A percentile compares a stretch with the other conserved stretches of the same genome.
These are phyloP conservation scores for Drosophila persimilis DNA, from an alignment of 1,140 invertebrate genomes.

Conservation along the genomic window DNA sequence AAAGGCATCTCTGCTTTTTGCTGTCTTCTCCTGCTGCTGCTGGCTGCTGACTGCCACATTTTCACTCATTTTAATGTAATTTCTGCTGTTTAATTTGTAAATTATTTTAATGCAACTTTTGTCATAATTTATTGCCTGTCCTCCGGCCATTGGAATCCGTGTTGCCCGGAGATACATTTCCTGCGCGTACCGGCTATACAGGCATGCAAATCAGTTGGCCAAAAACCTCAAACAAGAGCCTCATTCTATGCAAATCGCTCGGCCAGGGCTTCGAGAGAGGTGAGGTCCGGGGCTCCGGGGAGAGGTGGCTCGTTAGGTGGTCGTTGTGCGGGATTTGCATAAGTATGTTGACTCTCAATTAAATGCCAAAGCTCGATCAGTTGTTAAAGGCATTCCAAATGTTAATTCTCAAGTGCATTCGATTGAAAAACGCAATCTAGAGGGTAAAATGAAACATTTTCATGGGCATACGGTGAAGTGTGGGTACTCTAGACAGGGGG, in stretches of 20 bases:
- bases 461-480: neutral
- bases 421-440: constrained; percentile 20
- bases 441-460: constrained; percentile 8
- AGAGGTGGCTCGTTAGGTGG: constrained; percentile 57
- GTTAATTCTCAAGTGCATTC: constrained; percentile 80
- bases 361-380: constrained; percentile 68
- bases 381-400: constrained; percentile 78
- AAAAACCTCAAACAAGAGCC: constrained; percentile 4
- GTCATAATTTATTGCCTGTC: constrained; percentile 59
- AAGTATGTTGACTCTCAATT: constrained; percentile 78
- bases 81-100: constrained; percentile 77
- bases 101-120: constrained; percentile 63
- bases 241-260: constrained; percentile 74
- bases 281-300: constrained; percentile 20
- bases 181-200: neutral
- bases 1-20: constrained; percentile 69
- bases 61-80: constrained; percentile 77
- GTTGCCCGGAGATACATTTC: constrained; percentile 25
- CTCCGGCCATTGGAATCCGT: constrained; percentile 5
- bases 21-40: constrained; percentile 9
- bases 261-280: neutral
- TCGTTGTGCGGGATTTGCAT: constrained; percentile 61
- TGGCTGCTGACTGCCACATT: constrained; percentile 34
- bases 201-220: constrained; percentile 62
- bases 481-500: constrained; percentile 8